phyloP scores from a whole-genome alignment of 2,888 invertebrate species.

The Eumacrocentrus americanus region DNA sequence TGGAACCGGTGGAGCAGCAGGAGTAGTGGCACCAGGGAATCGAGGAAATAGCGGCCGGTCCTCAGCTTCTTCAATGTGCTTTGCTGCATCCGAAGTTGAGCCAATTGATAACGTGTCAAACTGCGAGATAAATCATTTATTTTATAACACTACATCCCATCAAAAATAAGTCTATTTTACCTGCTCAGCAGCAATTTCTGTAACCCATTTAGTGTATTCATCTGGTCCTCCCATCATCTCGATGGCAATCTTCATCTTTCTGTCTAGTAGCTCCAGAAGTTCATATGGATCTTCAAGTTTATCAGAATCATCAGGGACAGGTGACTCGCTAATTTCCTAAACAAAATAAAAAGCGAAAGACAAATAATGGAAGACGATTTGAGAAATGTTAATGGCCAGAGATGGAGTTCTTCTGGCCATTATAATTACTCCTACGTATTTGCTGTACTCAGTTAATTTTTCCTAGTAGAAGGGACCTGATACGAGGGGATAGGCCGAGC shows the following conservation, averaged over 20 bases:
- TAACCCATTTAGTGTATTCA: constrained; percentile 53
- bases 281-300: constrained; percentile 63
- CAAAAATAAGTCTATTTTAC: constrained; percentile 36
- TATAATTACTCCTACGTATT: constrained; percentile 9
- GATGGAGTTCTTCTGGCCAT: too few species aligned
- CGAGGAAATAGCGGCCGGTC: constrained; percentile 50
- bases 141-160: background rate
- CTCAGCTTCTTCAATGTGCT: constrained; percentile 37
- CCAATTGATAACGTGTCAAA: constrained; percentile 47
- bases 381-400: background rate
- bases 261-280: constrained; percentile 60
- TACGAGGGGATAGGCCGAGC: constrained; percentile 11
- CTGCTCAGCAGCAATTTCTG: constrained; percentile 44
- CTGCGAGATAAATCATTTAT: constrained; percentile 32
- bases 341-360: constrained; percentile 21
- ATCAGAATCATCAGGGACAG: constrained; percentile 62
- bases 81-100: constrained; percentile 42
- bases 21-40: constrained; percentile 47
- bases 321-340: constrained; percentile 59
- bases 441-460: background rate
- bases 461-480: background rate
- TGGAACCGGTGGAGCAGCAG: constrained; percentile 41
- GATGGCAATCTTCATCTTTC: constrained; percentile 61
- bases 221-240: constrained; percentile 56
- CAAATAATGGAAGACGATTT: background rate